These are phyloP conservation scores for Lepeophtheirus salmonis DNA, from an alignment of 1,140 invertebrate species.

Conservation along the genomic window DNA sequence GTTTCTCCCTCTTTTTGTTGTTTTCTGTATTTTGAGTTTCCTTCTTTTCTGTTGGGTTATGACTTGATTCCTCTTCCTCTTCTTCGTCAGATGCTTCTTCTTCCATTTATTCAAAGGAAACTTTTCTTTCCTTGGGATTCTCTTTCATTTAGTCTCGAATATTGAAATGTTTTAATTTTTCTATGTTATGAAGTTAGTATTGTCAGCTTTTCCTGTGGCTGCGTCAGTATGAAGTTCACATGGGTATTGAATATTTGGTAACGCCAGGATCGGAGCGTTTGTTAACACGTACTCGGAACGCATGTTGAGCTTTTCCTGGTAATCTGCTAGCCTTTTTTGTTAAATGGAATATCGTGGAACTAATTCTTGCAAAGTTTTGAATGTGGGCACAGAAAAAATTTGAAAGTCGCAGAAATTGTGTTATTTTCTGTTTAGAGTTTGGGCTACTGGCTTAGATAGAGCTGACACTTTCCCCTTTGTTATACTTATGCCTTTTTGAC, in stretches of 20 bases:
- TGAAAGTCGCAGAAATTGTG: not conserved
- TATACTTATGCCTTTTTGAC: not conserved
- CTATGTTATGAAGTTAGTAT: too few relatives aligned
- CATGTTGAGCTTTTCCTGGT: not conserved
- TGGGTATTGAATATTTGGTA: not conserved
- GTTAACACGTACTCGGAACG: too few relatives aligned
- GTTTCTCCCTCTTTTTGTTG: too few relatives aligned
- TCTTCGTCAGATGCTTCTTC: too few relatives aligned
- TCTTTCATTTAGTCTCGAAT: too few relatives aligned
- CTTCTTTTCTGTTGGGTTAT: too few relatives aligned
- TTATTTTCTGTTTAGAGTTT: not conserved
- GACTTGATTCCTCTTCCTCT: too few relatives aligned
- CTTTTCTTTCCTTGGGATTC: too few relatives aligned
- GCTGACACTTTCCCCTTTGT: not conserved
- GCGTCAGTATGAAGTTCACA: not conserved
- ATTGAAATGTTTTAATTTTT: too few relatives aligned
- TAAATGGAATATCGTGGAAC: not conserved
- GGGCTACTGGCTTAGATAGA: not conserved
- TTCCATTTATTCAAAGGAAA: too few relatives aligned
- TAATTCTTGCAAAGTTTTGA: not conserved
- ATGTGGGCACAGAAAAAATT: not conserved
- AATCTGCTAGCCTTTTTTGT: not conserved
- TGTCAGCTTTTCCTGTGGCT: not conserved
- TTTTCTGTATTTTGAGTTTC: too few relatives aligned
- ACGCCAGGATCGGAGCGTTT: not conserved